phyloP scores from a whole-genome alignment of 2,888 invertebrate genomes.

The Monopis laevigella region DNA sequence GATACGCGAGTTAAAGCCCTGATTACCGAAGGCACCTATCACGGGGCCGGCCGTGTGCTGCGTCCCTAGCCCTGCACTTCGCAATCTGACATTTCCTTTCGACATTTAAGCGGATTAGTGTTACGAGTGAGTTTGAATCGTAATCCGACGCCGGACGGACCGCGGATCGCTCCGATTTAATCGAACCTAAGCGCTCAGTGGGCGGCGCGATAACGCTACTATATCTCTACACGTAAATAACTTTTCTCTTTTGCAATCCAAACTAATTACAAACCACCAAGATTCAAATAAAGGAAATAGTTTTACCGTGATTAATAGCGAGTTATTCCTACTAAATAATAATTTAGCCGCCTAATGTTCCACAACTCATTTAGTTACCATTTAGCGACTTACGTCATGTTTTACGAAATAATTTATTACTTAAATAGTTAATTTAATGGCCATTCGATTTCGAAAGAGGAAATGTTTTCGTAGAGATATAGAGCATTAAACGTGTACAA shows the following conservation, averaged over 20 bases:
- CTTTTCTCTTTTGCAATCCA: constrained; percentile 8
- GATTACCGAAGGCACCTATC: background rate
- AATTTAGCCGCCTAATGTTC: no score
- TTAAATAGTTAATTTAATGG: constrained; percentile 1
- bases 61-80: constrained; percentile 50
- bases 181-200: constrained; percentile 28
- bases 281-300: constrained; percentile 6
- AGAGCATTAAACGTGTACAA: background rate
- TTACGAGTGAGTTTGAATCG: constrained; percentile 56
- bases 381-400: constrained; percentile 8
- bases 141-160: constrained; percentile 62
- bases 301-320: constrained; percentile 7
- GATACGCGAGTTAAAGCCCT: background rate
- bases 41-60: background rate
- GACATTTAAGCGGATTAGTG: constrained; percentile 66
- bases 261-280: constrained; percentile 5
- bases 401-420: constrained; percentile 6
- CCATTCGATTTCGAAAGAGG: constrained; percentile 2
- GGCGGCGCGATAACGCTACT: constrained; percentile 3
- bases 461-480: background rate
- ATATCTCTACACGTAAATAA: background rate
- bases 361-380: background rate
- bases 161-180: constrained; percentile 55
- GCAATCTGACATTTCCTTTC: constrained; percentile 68
- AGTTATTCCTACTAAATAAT: constrained; percentile 3